Base-by-base conservation (phyloP, 2,888 invertebrate genomes). In the Neoaliturus tenellus region DNA sequence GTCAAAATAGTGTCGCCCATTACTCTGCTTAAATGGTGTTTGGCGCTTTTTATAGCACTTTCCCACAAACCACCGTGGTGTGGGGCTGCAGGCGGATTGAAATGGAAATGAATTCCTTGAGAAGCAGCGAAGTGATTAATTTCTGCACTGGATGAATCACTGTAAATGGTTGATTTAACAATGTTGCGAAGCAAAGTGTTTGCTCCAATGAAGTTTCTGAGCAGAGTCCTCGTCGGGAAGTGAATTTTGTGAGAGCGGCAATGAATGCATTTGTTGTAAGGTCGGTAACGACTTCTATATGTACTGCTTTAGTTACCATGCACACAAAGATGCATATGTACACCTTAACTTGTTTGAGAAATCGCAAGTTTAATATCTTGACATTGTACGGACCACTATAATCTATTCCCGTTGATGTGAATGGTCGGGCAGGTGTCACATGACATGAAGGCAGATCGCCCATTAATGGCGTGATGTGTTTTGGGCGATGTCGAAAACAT, bases 21-120 rank as follows among this genome's bases (percentile, higher is more conserved):
- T 0, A 87, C 55, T 23, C 87, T 84, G 39, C 85, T 85, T 0
- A 89, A 41, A 75, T 88, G 88, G 48, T 83, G 83, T 78, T 90
- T 90, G 20, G 87, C 85, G 0, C 87, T 87, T 73, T 89, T 88
- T 0, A 89, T 89, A 6, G 87, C 88, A 3, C 89, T 88, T 84
- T 90, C 89, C 88, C 89, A 90, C 4, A 89, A 78, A 0, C 89
- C 89, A 1, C 90, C 89, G 55, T 89, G 88, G 78, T 90, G 88
- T 0, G 89, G 88, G 5, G 89, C 86, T 44, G 83, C 85, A 1
- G 89, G 88, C 8, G 89, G 89, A 31, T 86, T 88, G 78, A 90
- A 90, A 31, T 88, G 85, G 89, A 89, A 90, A 2, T 84, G 39
- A 8, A 88, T 87, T 1, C 84, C 85, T 5, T n/a, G n/a, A n/a